Conservation (phyloP, 2,888 invertebrate genomes). For the Ptilodon capucinus region DNA sequence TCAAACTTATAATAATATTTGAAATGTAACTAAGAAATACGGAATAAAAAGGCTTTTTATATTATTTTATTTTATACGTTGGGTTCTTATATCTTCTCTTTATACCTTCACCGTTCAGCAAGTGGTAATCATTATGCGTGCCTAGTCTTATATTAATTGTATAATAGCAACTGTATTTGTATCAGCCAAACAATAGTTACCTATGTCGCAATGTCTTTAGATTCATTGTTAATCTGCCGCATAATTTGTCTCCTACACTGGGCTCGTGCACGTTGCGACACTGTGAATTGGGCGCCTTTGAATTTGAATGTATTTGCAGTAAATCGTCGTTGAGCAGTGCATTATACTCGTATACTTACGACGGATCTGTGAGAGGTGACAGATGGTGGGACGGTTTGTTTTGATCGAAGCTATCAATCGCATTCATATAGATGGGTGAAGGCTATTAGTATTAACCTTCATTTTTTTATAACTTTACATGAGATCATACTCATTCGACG, state of each 20-base stretch:
- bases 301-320: slow-evolving; percentile 21
- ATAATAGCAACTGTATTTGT: slow-evolving; percentile 40
- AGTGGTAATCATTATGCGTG: slow-evolving; percentile 4
- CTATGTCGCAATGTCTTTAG: slow-evolving; percentile 53
- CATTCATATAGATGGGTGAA: no score
- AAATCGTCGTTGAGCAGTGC: slow-evolving; percentile 3
- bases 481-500: no score
- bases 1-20: no score
- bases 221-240: slow-evolving; percentile 58
- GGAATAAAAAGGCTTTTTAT: no score
- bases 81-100: no score
- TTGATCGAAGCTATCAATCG: no score
- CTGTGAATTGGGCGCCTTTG: slow-evolving; percentile 15
- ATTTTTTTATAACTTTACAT: no score
- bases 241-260: slow-evolving; percentile 68
- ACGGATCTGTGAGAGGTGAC: slow-evolving; percentile 5
- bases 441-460: no score
- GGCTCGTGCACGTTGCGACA: slow-evolving; percentile 31
- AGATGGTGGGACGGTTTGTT: not conserved
- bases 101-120: no score
- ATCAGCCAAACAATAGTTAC: slow-evolving; percentile 39
- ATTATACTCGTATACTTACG: slow-evolving; percentile 4
- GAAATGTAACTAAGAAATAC: no score
- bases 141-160: slow-evolving; percentile 36
- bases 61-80: no score